Conservation (phyloP, 2,797 vertebrate genomes). For the Falco rusticolus region DNA sequence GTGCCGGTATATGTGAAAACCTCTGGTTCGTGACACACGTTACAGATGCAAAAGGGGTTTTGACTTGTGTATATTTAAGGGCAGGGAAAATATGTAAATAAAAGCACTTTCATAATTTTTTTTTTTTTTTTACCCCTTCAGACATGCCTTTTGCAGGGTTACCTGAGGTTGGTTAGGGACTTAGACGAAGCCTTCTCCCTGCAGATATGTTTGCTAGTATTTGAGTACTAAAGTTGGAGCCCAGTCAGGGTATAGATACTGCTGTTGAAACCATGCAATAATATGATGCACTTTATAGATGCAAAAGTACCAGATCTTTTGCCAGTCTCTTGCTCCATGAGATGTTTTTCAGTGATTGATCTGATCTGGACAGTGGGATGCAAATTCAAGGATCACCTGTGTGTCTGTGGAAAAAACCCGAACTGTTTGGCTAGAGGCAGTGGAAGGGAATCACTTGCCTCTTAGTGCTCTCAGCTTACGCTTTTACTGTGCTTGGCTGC, state of each 20-base stretch:
- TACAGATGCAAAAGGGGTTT: background rate
- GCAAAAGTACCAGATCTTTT: background rate
- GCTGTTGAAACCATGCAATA: background rate
- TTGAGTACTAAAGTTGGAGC: background rate
- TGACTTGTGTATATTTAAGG: background rate
- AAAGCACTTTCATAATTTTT: background rate
- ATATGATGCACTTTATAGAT: rapidly evolving
- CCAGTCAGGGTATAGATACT: background rate
- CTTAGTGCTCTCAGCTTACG: background rate
- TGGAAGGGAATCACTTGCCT: background rate
- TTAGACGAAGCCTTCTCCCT: background rate
- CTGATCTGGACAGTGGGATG: background rate
- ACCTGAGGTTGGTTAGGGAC: background rate
- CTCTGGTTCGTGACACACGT: background rate
- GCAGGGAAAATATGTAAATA: background rate
- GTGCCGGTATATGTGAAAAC: background rate
- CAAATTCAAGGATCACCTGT: background rate
- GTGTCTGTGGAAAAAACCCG: background rate
- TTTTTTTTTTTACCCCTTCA: background rate
- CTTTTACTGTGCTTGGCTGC: background rate
- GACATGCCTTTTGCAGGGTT: background rate
- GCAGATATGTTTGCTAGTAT: background rate
- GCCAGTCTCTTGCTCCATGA: background rate
- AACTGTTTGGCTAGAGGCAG: background rate
- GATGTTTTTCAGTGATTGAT: background rate